These are phyloP conservation scores for Delphinapterus leucas DNA, from an alignment of 2,113 vertebrate genomes.

Conservation along the genomic window DNA sequence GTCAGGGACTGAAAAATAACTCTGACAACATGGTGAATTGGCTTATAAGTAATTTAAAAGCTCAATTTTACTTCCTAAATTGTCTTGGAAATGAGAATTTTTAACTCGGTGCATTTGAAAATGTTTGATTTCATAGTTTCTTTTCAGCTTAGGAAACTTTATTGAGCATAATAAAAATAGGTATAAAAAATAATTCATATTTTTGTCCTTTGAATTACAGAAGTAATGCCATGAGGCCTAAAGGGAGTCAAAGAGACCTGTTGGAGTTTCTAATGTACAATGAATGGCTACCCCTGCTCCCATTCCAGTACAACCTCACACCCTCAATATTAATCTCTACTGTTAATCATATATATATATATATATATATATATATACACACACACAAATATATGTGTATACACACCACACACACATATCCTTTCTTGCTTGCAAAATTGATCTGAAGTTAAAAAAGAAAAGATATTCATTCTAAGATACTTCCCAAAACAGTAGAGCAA, in stretches of 20 bases:
- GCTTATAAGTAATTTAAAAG: slow-evolving; percentile 75
- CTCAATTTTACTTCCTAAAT: slow-evolving; percentile 73
- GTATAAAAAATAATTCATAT: neutral
- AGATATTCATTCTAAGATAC: neutral
- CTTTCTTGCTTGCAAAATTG: neutral
- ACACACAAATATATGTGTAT: neutral
- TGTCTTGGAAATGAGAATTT: slow-evolving; percentile 76
- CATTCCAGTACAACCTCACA: neutral
- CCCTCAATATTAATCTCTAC: neutral
- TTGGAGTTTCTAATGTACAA: neutral
- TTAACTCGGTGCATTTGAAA: slow-evolving; percentile 73
- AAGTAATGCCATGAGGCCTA: neutral
- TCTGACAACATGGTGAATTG: slow-evolving; percentile 66
- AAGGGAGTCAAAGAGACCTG: neutral
- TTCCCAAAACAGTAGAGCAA: neutral
- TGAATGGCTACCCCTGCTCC: rapidly evolving
- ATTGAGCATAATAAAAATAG: slow-evolving; percentile 45
- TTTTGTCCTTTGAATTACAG: neutral
- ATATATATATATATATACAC: neutral
- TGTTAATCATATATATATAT: neutral
- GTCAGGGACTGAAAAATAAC: slow-evolving; percentile 51
- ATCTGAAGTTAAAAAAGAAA: neutral
- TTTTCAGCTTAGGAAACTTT: neutral
- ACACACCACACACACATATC: neutral
- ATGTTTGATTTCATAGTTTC: slow-evolving; percentile 37